These are phyloP conservation scores for Noctua janthina DNA, from an alignment of 2,888 invertebrate genomes.

Conservation along the genomic window DNA sequence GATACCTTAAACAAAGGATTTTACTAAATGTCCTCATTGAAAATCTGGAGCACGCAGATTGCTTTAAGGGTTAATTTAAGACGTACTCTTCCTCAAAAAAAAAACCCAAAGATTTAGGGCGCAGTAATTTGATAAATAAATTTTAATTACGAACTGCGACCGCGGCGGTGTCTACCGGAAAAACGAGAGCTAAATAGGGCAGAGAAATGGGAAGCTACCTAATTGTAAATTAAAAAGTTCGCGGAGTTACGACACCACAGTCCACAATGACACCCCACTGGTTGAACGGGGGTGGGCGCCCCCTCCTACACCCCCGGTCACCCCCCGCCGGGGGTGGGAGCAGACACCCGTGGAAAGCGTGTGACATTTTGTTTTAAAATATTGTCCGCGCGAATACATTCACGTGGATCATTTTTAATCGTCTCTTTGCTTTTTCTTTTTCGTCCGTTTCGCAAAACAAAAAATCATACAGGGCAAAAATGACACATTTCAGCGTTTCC, in stretches of 20 bases:
- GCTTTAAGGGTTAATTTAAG: constrained; percentile 52
- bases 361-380: constrained; percentile 91
- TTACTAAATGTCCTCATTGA: constrained; percentile 29
- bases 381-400: constrained; percentile 90
- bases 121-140: constrained; percentile 87
- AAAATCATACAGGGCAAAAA: constrained; percentile 57
- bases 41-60: constrained; percentile 39
- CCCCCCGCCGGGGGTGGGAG: constrained; percentile 75
- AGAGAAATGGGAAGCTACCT: constrained; percentile 91
- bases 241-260: constrained; percentile 90
- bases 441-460: constrained; percentile 68
- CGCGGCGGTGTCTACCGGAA: constrained; percentile 85
- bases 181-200: constrained; percentile 90
- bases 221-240: constrained; percentile 91
- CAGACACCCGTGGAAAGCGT: constrained; percentile 89
- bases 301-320: constrained; percentile 64
- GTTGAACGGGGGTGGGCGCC: constrained; percentile 73
- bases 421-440: constrained; percentile 83
- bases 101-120: constrained; percentile 76
- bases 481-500: constrained; percentile 64
- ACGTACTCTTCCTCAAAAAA: constrained; percentile 65
- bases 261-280: constrained; percentile 89
- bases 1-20: constrained; percentile 19
- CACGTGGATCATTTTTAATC: constrained; percentile 89
- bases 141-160: constrained; percentile 86